Conservation (phyloP, 2,113 vertebrate genomes). For the Pterophyllum scalare region DNA sequence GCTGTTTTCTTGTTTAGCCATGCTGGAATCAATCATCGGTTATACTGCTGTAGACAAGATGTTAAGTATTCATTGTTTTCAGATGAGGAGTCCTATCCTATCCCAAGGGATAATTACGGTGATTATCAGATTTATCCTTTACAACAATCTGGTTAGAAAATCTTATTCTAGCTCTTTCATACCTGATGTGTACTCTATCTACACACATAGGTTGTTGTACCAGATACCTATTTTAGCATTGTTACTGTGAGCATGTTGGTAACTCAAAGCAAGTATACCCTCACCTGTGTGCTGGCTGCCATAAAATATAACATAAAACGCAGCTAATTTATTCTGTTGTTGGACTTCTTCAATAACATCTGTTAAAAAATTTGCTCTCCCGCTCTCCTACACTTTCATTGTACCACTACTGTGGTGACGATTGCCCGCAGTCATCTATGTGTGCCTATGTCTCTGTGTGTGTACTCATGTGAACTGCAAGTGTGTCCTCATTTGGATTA, state of each 20-base stretch:
- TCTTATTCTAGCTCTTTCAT: background rate
- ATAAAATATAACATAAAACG: background rate
- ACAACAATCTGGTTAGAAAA: background rate
- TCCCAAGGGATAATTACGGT: background rate
- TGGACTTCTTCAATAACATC: background rate
- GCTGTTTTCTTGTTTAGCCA: too few species aligned
- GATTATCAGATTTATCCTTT: too few species aligned
- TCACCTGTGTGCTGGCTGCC: background rate
- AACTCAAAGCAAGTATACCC: background rate
- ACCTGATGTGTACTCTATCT: too few species aligned
- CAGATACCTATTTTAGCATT: background rate
- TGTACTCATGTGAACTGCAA: background rate
- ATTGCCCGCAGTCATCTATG: slow-evolving; percentile 19
- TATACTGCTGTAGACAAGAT: background rate
- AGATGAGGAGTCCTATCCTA: background rate
- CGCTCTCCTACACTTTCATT: background rate
- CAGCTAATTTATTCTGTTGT: background rate
- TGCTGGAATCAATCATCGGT: too few species aligned
- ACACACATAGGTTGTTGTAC: background rate
- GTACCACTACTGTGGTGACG: background rate
- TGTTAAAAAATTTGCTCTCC: background rate
- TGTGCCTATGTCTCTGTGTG: slow-evolving; percentile 4
- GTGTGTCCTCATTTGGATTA: slow-evolving; percentile 67
- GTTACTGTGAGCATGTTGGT: background rate
- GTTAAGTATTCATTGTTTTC: background rate